Evolutionary conservation across 2,888 invertebrate genomes (phyloP).

Genomic region (Athetis lepigone): DNA sequence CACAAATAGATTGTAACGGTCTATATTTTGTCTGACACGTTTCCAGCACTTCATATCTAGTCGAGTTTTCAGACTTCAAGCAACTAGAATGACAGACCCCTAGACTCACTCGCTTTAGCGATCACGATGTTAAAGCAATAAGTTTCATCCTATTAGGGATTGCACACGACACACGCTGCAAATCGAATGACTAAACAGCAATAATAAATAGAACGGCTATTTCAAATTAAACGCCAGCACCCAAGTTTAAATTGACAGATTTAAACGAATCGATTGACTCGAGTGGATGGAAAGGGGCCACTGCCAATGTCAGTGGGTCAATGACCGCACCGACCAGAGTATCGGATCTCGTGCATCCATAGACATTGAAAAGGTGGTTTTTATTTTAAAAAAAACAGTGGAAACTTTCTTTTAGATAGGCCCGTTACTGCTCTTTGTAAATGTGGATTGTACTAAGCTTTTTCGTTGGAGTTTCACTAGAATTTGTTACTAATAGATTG

Average conservation of each 20-base stretch:
- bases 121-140: too few species aligned
- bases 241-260: conserved; percentile 41
- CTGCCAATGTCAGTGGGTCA: conserved; percentile 65
- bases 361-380: conserved; percentile 56
- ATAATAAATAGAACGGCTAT: conserved; percentile 40
- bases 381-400: conserved; percentile 49
- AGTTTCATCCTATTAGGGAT: not conserved
- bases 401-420: conserved; percentile 60
- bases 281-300: conserved; percentile 54
- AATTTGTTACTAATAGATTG: conserved; percentile 19
- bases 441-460: conserved; percentile 26
- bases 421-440: conserved; percentile 42
- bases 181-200: conserved; percentile 34
- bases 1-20: too few species aligned
- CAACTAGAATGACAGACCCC: too few species aligned
- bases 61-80: too few species aligned
- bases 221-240: conserved; percentile 28
- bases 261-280: conserved; percentile 45
- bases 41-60: too few species aligned
- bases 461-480: conserved; percentile 23
- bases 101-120: too few species aligned
- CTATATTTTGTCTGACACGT: too few species aligned
- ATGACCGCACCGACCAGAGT: conserved; percentile 46
- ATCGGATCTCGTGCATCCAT: conserved; percentile 41
- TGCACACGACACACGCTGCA: conserved; percentile 13